These are phyloP conservation scores for Oreochromis niloticus DNA, from an alignment of 2,113 vertebrate species.

Conservation along the genomic window DNA sequence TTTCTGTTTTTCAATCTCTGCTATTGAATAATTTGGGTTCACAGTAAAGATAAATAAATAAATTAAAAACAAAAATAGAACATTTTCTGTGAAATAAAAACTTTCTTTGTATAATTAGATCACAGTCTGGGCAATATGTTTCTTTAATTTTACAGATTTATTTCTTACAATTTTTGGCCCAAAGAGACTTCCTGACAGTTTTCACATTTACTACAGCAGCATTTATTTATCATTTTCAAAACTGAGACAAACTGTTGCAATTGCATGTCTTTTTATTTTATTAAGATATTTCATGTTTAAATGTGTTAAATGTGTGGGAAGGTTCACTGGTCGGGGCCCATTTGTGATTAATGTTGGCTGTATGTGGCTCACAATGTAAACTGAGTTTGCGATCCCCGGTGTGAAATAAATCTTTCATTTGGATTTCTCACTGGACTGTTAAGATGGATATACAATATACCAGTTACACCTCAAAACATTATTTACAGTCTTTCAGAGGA, in stretches of 20 bases:
- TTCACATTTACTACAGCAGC: background rate
- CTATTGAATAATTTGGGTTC: background rate
- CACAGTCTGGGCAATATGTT: background rate
- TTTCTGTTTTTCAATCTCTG: background rate
- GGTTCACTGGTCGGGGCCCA: background rate
- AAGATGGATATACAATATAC: background rate
- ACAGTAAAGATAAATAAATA: background rate
- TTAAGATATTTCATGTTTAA: background rate
- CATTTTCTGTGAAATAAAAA: background rate
- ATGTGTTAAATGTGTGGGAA: accelerated
- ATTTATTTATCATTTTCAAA: background rate
- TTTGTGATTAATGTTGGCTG: accelerated
- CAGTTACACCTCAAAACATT: background rate
- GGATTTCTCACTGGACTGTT: background rate
- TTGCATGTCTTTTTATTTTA: background rate
- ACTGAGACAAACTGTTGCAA: too few relatives aligned
- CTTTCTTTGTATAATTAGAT: background rate
- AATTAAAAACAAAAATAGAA: background rate
- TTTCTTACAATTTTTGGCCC: background rate
- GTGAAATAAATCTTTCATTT: background rate
- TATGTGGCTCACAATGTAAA: background rate
- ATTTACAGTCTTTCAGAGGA: background rate
- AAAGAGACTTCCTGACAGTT: background rate
- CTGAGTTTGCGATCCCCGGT: background rate
- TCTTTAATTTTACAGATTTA: background rate